Percentiles rank a stretch among this genome's conserved stretches.
phyloP scores from a whole-genome alignment of 2,888 invertebrate species.

The Coleophora deauratella region DNA sequence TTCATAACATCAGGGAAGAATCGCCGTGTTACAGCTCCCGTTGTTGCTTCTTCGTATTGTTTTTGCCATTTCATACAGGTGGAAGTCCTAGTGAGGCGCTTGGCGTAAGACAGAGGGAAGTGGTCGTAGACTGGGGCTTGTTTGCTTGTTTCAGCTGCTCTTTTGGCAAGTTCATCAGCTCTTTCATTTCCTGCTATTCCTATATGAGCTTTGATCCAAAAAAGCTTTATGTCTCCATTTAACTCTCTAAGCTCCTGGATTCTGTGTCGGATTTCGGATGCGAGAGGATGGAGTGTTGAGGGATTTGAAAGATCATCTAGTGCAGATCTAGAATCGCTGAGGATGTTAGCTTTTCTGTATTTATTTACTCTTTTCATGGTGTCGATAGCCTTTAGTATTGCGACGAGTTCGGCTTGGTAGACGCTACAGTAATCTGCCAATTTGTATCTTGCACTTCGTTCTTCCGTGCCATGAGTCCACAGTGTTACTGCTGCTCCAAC shows the following conservation, averaged over 20 bases:
- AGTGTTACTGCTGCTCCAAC: not conserved
- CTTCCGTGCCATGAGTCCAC: not conserved
- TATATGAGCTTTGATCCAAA: not conserved
- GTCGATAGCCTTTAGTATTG: not conserved
- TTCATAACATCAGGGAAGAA: not conserved
- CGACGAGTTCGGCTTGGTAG: not conserved
- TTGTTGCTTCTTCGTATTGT: not conserved
- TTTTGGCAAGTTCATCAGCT: not conserved
- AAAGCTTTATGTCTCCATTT: not conserved
- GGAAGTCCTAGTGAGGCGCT: not conserved
- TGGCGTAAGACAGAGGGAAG: not conserved
- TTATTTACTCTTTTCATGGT: not conserved
- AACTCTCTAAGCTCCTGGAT: not conserved
- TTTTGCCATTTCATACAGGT: not conserved
- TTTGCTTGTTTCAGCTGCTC: not conserved
- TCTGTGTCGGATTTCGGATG: not conserved
- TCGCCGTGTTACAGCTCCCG: not conserved
- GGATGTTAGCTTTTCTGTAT: not conserved
- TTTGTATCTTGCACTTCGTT: not conserved
- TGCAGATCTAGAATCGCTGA: not conserved
- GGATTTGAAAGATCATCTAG: not conserved
- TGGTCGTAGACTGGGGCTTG: not conserved
- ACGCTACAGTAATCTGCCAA: not conserved
- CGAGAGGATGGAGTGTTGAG: not conserved
- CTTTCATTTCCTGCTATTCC: not conserved